Evolutionary conservation across 2,888 invertebrate species (phyloP).

Genomic region (Polyommatus icarus): DNA sequence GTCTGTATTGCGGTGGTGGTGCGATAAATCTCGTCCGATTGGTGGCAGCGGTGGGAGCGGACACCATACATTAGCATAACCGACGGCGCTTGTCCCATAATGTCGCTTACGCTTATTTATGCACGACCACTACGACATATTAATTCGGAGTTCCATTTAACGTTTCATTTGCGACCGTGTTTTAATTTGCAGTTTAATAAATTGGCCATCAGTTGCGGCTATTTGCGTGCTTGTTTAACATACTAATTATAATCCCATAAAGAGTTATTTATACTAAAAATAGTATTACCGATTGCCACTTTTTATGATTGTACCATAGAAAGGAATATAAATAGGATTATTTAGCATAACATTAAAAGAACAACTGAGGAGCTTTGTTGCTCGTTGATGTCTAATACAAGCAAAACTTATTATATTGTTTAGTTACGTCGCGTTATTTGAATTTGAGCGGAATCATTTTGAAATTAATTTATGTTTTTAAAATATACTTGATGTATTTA

Average conservation of each 20-base stretch:
- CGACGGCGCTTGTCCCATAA: conserved; percentile 50
- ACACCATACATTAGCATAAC: conserved; percentile 60
- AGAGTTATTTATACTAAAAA: neutral
- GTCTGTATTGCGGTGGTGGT: conserved; percentile 42
- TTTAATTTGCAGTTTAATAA: conserved; percentile 23
- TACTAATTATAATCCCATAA: neutral
- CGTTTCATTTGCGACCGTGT: conserved; percentile 30
- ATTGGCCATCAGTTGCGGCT: neutral
- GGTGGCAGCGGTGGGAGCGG: conserved; percentile 44
- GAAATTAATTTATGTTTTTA: no score
- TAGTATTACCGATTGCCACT: neutral
- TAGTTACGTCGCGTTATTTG: neutral
- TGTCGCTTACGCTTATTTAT: conserved; percentile 53
- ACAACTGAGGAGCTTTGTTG: neutral
- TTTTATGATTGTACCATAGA: neutral
- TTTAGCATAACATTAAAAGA: neutral
- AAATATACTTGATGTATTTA: no score
- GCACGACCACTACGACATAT: conserved; percentile 42
- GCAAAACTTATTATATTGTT: neutral
- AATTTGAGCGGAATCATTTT: no score
- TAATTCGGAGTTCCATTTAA: conserved; percentile 38
- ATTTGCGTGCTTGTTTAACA: conserved; percentile 2
- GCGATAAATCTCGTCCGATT: conserved; percentile 51
- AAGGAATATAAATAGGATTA: neutral
- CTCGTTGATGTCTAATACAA: conserved; percentile 7